Conservation (phyloP, 2,113 vertebrate genomes). For the Corythornis vintsioides region DNA sequence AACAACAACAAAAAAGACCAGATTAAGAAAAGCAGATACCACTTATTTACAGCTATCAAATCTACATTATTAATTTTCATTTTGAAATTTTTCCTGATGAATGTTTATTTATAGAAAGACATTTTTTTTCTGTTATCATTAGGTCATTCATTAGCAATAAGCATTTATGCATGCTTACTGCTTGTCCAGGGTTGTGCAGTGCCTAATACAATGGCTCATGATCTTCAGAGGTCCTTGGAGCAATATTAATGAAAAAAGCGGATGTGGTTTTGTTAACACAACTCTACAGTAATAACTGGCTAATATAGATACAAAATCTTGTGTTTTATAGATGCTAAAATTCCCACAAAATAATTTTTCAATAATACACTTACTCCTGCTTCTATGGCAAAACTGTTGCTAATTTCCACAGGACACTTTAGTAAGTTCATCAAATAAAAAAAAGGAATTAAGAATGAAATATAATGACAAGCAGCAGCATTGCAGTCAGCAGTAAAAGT, state of each 20-base stretch:
- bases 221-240: not conserved
- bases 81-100: not conserved
- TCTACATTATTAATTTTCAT: not conserved
- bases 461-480: not conserved
- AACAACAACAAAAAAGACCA: not conserved
- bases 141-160: not conserved
- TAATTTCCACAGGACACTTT: not conserved
- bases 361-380: not conserved
- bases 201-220: not conserved
- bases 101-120: not conserved
- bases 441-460: slow-evolving; percentile 11
- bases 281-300: not conserved
- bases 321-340: not conserved
- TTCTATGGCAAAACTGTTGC: not conserved
- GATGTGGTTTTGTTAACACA: not conserved
- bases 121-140: not conserved
- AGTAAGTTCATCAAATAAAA: not conserved
- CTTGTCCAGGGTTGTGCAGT: not conserved
- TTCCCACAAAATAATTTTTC: not conserved
- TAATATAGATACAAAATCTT: not conserved
- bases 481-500: not conserved
- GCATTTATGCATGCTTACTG: not conserved
- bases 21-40: not conserved
- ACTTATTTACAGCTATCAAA: not conserved
- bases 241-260: not conserved